Evolutionary conservation across 2,797 vertebrate genomes (phyloP), one percentile per base, ranked within the genome.

Genomic region (Microctenopoma steveboyesi): DNA sequence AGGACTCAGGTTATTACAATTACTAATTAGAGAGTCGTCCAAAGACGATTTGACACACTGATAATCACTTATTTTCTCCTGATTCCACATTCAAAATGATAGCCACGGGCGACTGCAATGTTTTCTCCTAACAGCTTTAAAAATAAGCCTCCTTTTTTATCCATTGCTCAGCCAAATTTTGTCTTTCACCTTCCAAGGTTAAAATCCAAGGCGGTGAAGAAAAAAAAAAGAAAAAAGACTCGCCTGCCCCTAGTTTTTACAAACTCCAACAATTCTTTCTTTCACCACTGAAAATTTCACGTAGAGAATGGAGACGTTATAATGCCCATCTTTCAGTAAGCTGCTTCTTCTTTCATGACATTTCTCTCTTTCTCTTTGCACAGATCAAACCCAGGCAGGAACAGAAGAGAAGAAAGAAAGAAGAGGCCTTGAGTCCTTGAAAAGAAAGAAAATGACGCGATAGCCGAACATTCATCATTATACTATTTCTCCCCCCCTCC

Each of bases 1-100:
- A 92, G 86, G 82, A 90, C 89, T 78, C 67, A 46, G 71, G 89
- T 92, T 90, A 93, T 90, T 92, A 91, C 60, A 42, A 74, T 75
- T 72, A 50, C 84, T 92, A 91, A 93, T 93, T 93, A 91, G 86
- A 75, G 47, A 76, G 77, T 72, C 72, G 3, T 77, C 69, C 43
- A 25, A 70, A 85, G 69, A 74, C 48, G 27, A 56, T 72, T 58
- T 58, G 69, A 62, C 64, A 71, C 22, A 16, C 52, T 40, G 53
- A 78, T 83, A 83, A 89, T 87, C 82, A 74, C 65, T 83, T 85
- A 82, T 91, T 89, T 82, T 85, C 73, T 73, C 61, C 48, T 46
- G 65, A 57, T 66, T 86, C 43, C 53, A 72, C 49, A 64, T 79
- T 86, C 51, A 52, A 72, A 81, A 74, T 62, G 49, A 74, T 35